Evolutionary conservation across 2,797 vertebrate genomes (phyloP), one percentile per base, ranked within the genome.

Genomic region (Lutra lutra): DNA sequence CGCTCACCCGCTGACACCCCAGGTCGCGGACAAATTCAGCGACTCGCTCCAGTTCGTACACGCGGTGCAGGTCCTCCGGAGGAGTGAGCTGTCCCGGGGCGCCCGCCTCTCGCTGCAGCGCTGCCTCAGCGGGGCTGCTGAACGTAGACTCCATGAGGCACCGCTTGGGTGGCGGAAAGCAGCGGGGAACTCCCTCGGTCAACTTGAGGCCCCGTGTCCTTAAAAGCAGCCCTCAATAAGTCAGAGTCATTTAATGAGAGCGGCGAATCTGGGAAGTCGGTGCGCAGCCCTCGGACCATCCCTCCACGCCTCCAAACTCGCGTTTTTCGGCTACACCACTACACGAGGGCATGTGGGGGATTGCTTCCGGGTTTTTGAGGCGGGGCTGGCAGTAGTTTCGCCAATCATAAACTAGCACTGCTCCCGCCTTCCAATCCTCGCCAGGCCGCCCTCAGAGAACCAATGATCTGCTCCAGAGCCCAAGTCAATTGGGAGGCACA

Each of bases 21-120:
- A 93, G n/a, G 54, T 95, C 60, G 7, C 75, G 66, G 35, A 87
- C 96, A 95, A 96, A 99, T 96, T 89, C 11, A 32, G 96, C 48
- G 99, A 99, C 99, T 43, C 99, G 98, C 20, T 94, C 98, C 60
- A 99, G 99, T 97, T 99, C 99, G 95, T 99, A 99, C 40, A 98
- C 96, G 40, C 98, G 98, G 3, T 99, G 98, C 1, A 99, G 97
- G 85, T 98, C 96, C 2, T 97, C 97, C 1, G 27, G 51, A 2
- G 98, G 94, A 2, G 98, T 98, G 1, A 56, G 40, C 51, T 32
- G 84, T 0, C 88, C 92, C 0, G 95, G 32, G 3, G 95, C 96
- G 1, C 98, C 98, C 0, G 99, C 90, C 38, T 97, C 96, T 13
- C 99, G 99, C 91, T 99, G 98, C 11, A 99, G 97, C 12, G 98